phyloP scores from a whole-genome alignment of 2,888 invertebrate species.

The Gari tellinella region DNA sequence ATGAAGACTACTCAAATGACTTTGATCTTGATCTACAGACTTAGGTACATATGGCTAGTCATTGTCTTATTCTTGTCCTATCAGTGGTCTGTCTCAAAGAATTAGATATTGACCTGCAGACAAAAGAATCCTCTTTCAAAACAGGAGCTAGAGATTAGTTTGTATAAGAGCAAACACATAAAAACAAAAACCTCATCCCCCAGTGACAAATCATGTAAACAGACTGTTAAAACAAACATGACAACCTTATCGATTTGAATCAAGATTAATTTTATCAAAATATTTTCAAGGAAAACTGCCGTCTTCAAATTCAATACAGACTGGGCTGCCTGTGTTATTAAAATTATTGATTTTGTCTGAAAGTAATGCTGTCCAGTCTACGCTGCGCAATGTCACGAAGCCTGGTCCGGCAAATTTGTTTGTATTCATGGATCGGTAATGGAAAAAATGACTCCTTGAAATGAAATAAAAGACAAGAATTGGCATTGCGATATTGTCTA shows the following conservation, averaged over 20 bases:
- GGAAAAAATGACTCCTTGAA: conserved; percentile 27
- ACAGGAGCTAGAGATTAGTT: too few species aligned
- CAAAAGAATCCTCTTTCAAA: too few species aligned
- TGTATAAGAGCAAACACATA: neutral
- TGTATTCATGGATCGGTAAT: conserved; percentile 11
- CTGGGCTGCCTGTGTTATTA: conserved; percentile 48
- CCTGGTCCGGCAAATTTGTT: conserved; percentile 15
- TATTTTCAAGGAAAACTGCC: conserved; percentile 44
- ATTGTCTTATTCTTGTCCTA: too few species aligned
- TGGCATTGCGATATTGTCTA: neutral
- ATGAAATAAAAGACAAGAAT: conserved; percentile 11
- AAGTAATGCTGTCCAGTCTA: conserved; percentile 53
- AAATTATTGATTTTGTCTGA: conserved; percentile 53
- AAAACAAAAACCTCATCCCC: conserved; percentile 2
- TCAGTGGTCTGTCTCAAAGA: too few species aligned
- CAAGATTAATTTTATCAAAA: conserved; percentile 56
- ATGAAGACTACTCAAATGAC: too few species aligned
- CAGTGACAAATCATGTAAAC: conserved; percentile 21
- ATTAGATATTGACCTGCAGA: too few species aligned
- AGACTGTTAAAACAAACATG: conserved; percentile 21
- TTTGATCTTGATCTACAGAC: too few species aligned
- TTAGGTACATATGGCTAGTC: too few species aligned
- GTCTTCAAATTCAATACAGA: conserved; percentile 45
- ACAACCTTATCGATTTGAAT: conserved; percentile 14
- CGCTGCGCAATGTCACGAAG: conserved; percentile 40